A percentile compares a stretch with the other conserved stretches of the same genome.
phyloP scores from a whole-genome alignment of 2,888 invertebrate species.

The Eristalis intricaria region DNA sequence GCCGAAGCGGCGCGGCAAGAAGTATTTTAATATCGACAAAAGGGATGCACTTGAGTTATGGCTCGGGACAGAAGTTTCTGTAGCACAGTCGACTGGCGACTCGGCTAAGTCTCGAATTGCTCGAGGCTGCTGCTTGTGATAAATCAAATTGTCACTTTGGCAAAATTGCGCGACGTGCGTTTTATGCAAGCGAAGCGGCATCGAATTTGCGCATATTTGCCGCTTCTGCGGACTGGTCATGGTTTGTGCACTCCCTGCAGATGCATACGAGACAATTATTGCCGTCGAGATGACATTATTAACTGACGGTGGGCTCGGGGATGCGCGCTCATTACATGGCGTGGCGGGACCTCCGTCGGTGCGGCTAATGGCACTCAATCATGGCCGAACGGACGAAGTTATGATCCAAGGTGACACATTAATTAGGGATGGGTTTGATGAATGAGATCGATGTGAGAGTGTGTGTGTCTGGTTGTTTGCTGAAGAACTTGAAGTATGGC shows the following conservation, averaged over 20 bases:
- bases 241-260: background rate
- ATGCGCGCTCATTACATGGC: slow-evolving; percentile 13
- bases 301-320: slow-evolving; percentile 36
- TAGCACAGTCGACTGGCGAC: slow-evolving; percentile 20
- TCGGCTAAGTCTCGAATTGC: slow-evolving; percentile 24
- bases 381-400: slow-evolving; percentile 59
- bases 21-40: slow-evolving; percentile 58
- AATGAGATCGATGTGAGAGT: slow-evolving; percentile 37
- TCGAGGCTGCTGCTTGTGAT: slow-evolving; percentile 73
- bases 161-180: slow-evolving; percentile 43
- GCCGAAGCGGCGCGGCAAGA: background rate
- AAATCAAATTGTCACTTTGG: slow-evolving; percentile 80
- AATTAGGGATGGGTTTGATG: slow-evolving; percentile 65
- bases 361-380: slow-evolving; percentile 66
- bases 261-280: slow-evolving; percentile 46
- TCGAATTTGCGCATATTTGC: slow-evolving; percentile 9
- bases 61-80: slow-evolving; percentile 45
- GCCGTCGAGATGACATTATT: slow-evolving; percentile 65
- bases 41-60: slow-evolving; percentile 61
- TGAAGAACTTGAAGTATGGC: background rate
- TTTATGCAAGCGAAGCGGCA: slow-evolving; percentile 14
- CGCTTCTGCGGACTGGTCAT: background rate
- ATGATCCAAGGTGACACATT: slow-evolving; percentile 68
- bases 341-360: slow-evolving; percentile 45
- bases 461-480: background rate